Base-by-base conservation (phyloP, 1,140 invertebrate genomes). In the Neodiprion pinetum region DNA sequence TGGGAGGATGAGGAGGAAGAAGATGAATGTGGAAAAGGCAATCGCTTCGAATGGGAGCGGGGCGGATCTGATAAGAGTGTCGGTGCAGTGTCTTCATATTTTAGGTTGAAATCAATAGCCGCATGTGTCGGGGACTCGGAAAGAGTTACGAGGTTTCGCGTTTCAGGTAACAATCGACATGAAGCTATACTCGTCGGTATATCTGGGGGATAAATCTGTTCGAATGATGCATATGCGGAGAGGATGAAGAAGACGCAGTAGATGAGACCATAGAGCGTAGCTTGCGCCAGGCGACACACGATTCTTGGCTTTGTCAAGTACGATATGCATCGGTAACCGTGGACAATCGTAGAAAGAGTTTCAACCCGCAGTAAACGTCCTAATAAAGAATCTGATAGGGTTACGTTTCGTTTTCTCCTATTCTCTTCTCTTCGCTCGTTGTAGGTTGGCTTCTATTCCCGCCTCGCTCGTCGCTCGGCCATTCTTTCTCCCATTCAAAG, bases 301-400 rank as follows among this genome's bases (percentile, higher is more conserved):
- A 14, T 9, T 0, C n/a, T 61, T 9, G 4, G 53, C n/a, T 61
- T 61, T 61, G 53, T 61, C n/a, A 9, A 40, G 28, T 40, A 61
- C 53, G 53, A 61, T 61, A 61, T 9, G 53, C 11, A 61, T 61
- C 53, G 53, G 53, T 61, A 17, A 61, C 53, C 53, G 11, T 61
- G 53, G 53, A 61, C 53, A 61, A 61, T 61, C 53, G 53, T 12
- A 17, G 11, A 40, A 40, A 40, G 1, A 40, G 53, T 17, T 40
- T 61, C 53, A 12, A 14, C 53, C n/a, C 7, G 53, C 4, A 14
- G 11, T 17, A 61, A 40, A 5, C 28, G 28, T 40, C 28, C 28
- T 61, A 17, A 61, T 61, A 61, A 14, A 61, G 53, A 61, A 61
- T 61, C 53, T 61, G 53, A 61, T 61, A 61, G 53, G 53, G 53